A percentile compares a stretch with the other conserved stretches of the same genome.
Conservation (phyloP, 2,113 vertebrate species). For the Stigmatopora argus region DNA sequence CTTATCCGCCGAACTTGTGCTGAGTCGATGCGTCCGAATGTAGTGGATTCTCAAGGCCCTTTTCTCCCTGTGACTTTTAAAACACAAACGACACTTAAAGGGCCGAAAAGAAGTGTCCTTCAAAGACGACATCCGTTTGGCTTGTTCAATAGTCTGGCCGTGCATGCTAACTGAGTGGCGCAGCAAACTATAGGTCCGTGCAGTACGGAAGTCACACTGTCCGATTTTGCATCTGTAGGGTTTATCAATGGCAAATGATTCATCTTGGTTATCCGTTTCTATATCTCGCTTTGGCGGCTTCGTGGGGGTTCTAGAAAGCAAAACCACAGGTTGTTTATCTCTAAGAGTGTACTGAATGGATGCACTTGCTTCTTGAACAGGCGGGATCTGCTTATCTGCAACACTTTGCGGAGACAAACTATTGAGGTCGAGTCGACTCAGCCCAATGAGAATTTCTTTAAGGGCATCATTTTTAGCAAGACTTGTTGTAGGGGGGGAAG, state of each 20-base stretch:
- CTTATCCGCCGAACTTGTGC: conserved; percentile 56
- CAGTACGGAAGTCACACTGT: conserved; percentile 81
- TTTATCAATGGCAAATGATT: conserved; percentile 78
- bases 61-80: conserved; percentile 83
- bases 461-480: conserved; percentile 71
- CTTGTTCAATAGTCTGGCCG: conserved; percentile 77
- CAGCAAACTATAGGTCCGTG: conserved; percentile 83
- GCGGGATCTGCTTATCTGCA: conserved; percentile 41
- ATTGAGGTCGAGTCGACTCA: conserved; percentile 85
- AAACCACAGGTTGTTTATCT: conserved; percentile 52
- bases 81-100: conserved; percentile 90
- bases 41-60: conserved; percentile 83
- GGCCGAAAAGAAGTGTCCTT: conserved; percentile 76
- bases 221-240: conserved; percentile 84
- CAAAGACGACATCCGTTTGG: conserved; percentile 72
- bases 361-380: conserved; percentile 53
- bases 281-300: conserved; percentile 14
- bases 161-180: conserved; percentile 87
- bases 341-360: conserved; percentile 70
- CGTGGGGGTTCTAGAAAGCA: conserved; percentile 39
- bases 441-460: conserved; percentile 80
- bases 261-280: conserved; percentile 60
- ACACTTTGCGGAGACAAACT: conserved; percentile 53
- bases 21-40: conserved; percentile 79
- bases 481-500: conserved; percentile 18